phyloP scores from a whole-genome alignment of 2,113 vertebrate species.

The Microtus montanus region DNA sequence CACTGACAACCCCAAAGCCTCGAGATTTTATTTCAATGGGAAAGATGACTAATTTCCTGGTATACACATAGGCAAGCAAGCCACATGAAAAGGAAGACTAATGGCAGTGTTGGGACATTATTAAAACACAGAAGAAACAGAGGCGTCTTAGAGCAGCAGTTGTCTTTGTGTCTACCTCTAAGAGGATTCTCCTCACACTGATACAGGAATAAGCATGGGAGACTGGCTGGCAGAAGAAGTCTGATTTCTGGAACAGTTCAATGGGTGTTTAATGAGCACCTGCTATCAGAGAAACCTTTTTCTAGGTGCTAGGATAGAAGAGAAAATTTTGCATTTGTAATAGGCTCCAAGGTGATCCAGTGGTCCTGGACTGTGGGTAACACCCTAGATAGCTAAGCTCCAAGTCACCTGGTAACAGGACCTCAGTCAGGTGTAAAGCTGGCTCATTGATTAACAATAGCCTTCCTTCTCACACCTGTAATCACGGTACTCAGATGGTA shows the following conservation, averaged over 20 bases:
- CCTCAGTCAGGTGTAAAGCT: not conserved
- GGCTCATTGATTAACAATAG: not conserved
- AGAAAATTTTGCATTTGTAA: not conserved
- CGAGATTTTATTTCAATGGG: constrained; percentile 8
- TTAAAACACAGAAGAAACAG: not conserved
- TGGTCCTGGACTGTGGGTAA: not conserved
- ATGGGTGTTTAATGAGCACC: not conserved
- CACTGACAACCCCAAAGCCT: not conserved
- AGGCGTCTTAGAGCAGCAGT: not conserved
- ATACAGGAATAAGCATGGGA: not conserved
- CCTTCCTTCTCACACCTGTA: not conserved
- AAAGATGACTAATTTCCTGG: constrained; percentile 33
- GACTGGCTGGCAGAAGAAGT: not conserved
- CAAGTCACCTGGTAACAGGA: not conserved
- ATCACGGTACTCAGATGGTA: not conserved
- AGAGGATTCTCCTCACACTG: not conserved
- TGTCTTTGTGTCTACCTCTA: not conserved
- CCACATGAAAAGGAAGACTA: not conserved
- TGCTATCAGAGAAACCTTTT: not conserved
- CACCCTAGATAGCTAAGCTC: not conserved
- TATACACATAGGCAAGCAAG: not conserved
- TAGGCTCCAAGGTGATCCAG: not conserved
- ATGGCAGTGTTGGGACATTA: not conserved
- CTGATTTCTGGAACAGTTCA: not conserved
- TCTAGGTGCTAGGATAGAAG: not conserved